phyloP scores from a whole-genome alignment of 2,797 vertebrate genomes.

The Meriones psammophilus region DNA sequence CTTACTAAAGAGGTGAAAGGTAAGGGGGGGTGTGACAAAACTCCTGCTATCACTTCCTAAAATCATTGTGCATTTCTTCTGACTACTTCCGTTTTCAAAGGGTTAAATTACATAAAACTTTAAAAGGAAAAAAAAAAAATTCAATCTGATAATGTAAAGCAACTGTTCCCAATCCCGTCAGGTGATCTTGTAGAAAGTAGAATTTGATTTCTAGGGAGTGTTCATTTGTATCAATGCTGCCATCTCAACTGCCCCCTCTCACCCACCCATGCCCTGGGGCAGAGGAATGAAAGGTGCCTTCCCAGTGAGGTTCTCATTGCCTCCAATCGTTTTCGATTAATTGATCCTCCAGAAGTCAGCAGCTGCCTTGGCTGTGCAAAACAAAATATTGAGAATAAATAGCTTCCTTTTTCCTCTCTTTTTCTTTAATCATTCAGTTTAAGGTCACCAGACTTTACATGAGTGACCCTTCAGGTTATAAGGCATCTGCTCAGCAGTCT shows the following conservation, averaged over 20 bases:
- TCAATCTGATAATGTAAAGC: slow-evolving; percentile 89
- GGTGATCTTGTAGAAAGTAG: slow-evolving; percentile 88
- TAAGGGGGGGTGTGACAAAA: slow-evolving; percentile 81
- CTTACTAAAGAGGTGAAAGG: slow-evolving; percentile 89
- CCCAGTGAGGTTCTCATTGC: slow-evolving; percentile 86
- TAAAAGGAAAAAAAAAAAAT: slow-evolving; percentile 83
- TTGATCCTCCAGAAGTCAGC: slow-evolving; percentile 93
- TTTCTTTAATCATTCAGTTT: slow-evolving; percentile 92
- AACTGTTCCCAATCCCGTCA: slow-evolving; percentile 90
- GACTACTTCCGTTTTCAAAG: slow-evolving; percentile 90
- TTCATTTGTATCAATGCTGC: slow-evolving; percentile 86
- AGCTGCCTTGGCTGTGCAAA: slow-evolving; percentile 99
- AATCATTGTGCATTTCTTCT: slow-evolving; percentile 87
- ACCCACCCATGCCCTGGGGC: slow-evolving; percentile 83
- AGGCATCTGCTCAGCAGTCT: slow-evolving; percentile 97
- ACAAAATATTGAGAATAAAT: slow-evolving; percentile 99
- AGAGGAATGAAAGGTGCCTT: slow-evolving; percentile 88
- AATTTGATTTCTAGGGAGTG: slow-evolving; percentile 87
- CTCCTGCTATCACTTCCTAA: slow-evolving; percentile 88
- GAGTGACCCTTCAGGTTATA: slow-evolving; percentile 93
- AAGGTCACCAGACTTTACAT: slow-evolving; percentile 93
- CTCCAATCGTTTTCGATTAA: slow-evolving; percentile 87
- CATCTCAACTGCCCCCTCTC: slow-evolving; percentile 81
- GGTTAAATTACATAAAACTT: slow-evolving; percentile 91
- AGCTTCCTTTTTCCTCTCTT: slow-evolving; percentile 92